Base-by-base conservation (phyloP, 2,113 vertebrate genomes). In the Peromyscus maniculatus region DNA sequence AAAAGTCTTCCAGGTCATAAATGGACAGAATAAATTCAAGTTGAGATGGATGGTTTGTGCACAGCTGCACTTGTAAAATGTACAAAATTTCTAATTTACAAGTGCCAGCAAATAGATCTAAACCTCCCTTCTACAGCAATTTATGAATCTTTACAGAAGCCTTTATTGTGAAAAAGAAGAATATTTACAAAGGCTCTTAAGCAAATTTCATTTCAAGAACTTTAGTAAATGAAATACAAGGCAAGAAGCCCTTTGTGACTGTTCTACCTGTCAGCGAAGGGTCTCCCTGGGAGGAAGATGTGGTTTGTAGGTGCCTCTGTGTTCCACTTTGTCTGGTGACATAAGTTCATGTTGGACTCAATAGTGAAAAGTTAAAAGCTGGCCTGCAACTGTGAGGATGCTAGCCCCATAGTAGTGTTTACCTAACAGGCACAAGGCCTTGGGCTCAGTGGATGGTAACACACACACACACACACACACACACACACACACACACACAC, bases 51-150 rank as follows among this genome's bases (percentile, higher is more conserved):
- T 96, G 88, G 97, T 97, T 98, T 87, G 57, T 98, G 88, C 94
- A 93, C 33, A 87, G 66, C 67, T 84, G 93, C 97, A 67, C 71
- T 98, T 57, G 95, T 74, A 96, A 97, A 96, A 94, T 36, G 72
- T 94, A 92, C 94, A 98, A 98, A 98, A 98, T 97, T 97, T 95
- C 93, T 98, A 96, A 98, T 98, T 96, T 97, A 96, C 93, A 96
- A 94, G 49, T 86, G 36, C 57, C 92, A 97, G 92, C 96, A 98
- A 98, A 98, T 94, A 98, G 97, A 98, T 98, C 71, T 97, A 98
- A 98, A 90, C 43, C 77, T 96, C 62, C 39, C 69, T 79, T 98
- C 93, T 93, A 74, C 16, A 79, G 83, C 21, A 97, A 94, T 97
- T 79, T 97, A 11, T 36, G 89, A 77, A 97, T 91, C 79, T 91